Base-by-base conservation (phyloP, 2,113 vertebrate species). In the Lethenteron reissneri region DNA sequence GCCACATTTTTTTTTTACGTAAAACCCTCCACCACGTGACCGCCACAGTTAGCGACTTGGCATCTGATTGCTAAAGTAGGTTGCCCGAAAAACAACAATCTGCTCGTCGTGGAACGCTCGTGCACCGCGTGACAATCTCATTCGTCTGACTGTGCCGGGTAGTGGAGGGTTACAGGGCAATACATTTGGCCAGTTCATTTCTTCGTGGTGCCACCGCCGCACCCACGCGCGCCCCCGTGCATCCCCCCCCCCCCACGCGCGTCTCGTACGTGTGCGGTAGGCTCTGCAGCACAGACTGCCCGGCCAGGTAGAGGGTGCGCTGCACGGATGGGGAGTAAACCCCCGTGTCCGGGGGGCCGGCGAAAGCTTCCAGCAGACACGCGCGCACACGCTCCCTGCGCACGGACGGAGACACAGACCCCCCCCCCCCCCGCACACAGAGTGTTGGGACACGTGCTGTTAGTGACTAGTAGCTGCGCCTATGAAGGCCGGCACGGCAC, bases 251-350 rank as follows among this genome's bases (percentile, higher is more conserved):
- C 5, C 41, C 41, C 41, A 41, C 41, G 41, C 6, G 41, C 41
- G 41, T 41, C 41, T 41, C 6, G 41, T 81, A 89, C 92, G 86
- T 92, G 80, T 92, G 80, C 62, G 86, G 77, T 64, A 87, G 4
- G 77, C 76, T 80, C 17, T 81, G 80, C 76, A 99, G 80, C 70
- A 84, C 41, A 4, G 78, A 74, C 76, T 86, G 78, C 78, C 97
- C 88, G 74, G 87, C 82, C 2, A 79, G 76, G 73, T 90, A 94
- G 70, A 99, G 83, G 8, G 92, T 94, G 78, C 90, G 96, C 85
- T 99, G 94, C 71, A 96, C 86, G 14, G 90, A 97, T 0, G 87
- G 86, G 0, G 91, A 97, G 78, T 83, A 96, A 77, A 84, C 82
- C 19, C 92, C 25, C 57, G 71, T 75, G 75, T 88, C 82, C 1